Evolutionary conservation across 2,797 vertebrate species (phyloP), one percentile per base, ranked within the genome.

Genomic region (Propithecus deckenii): DNA sequence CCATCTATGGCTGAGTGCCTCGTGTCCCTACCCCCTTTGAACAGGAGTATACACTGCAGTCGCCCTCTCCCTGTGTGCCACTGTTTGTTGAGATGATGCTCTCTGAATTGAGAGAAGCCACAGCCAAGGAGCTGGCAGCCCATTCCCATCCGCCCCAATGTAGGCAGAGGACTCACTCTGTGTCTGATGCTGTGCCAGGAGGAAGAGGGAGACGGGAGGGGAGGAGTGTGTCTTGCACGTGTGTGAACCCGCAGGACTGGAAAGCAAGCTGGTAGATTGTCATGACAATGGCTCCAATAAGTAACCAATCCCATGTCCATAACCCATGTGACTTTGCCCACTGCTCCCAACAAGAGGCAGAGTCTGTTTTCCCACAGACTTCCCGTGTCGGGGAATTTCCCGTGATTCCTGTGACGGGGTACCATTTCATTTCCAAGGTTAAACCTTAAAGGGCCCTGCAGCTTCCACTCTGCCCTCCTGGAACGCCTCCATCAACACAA

Each of bases 91-190:
- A 87, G 76, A 22, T 1, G 22, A 23, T 3, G 48, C 57, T 38
- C 86, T 38, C 61, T 13, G 55, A 50, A n/a, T 18, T 46, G 20
- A 87, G 43, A 78, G 46, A 41, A 48, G 50, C 22, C 84, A 43
- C 30, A 22, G 38, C n/a, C 5, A 6, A 4, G 17, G 76, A 81
- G 48, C 20, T 35, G 12, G 50, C 23, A 35, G 38, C 22, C 83
- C 15, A 0, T 1, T 25, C 6, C 1, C 35, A 1, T 7, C 35
- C 32, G 15, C 46, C 43, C 35, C 0, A 2, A 11, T 12, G 30
- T 30, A 4, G 28, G 38, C 48, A 69, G 50, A 48, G 22, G 15
- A 15, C 4, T 1, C 48, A 30, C 13, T 10, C 28, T 23, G 43
- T 17, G 23, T 5, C 17, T 0, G 32, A 9, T 1, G 9, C n/a